Percentiles rank a stretch among this genome's conserved stretches.
Conservation (phyloP, 1,140 invertebrate genomes). For the Drosophila biarmipes region DNA sequence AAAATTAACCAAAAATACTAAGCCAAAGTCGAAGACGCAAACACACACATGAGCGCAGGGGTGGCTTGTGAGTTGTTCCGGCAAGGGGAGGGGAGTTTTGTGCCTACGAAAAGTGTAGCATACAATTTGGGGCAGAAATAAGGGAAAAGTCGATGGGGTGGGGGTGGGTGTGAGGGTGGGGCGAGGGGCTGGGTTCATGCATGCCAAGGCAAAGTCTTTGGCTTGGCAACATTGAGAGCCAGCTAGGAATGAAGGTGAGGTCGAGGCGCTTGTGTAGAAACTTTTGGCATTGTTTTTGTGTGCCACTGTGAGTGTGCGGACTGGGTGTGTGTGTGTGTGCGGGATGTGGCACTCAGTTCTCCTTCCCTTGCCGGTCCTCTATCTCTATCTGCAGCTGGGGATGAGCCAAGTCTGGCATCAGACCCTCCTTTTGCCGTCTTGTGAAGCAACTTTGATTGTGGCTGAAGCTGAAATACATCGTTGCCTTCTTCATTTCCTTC, state of each 20-base stretch:
- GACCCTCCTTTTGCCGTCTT: conserved; percentile 26
- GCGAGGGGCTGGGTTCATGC: conserved; percentile 30
- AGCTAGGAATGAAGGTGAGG: conserved; percentile 67
- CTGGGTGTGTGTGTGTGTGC: conserved; percentile 25
- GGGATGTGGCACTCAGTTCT: conserved; percentile 37
- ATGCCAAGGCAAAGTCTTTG: conserved; percentile 67
- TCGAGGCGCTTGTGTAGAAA: conserved; percentile 70
- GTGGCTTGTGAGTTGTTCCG: conserved; percentile 2
- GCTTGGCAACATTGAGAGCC: conserved; percentile 74
- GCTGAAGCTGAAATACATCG: conserved; percentile 73
- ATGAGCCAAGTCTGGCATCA: conserved; percentile 73
- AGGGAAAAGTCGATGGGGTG: conserved; percentile 6
- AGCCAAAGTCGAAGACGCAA: conserved; percentile 78
- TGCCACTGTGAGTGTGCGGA: conserved; percentile 51
- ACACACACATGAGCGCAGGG: conserved; percentile 29
- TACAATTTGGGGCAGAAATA: conserved; percentile 52
- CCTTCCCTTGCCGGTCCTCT: conserved; percentile 15
- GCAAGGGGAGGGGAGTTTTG: conserved; percentile 38
- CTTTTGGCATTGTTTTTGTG: conserved; percentile 82
- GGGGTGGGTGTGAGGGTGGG: not conserved
- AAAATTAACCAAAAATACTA: conserved; percentile 84
- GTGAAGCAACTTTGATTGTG: conserved; percentile 78
- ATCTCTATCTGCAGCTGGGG: conserved; percentile 51
- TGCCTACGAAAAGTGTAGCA: conserved; percentile 69
- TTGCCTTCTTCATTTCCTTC: conserved; percentile 63